Base-by-base conservation (phyloP, 2,797 vertebrate species). In the Pangasius macronema region DNA sequence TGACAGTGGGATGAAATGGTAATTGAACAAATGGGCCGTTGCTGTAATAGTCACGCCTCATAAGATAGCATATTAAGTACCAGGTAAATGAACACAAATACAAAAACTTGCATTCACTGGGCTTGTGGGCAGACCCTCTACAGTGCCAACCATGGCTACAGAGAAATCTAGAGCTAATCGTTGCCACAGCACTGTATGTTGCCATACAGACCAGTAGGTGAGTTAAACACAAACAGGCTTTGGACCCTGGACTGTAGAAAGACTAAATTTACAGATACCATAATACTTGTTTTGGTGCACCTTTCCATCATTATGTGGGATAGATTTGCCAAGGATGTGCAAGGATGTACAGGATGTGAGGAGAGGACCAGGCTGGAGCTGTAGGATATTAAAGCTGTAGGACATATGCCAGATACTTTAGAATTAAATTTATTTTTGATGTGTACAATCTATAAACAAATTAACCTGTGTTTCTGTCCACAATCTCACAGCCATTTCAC, bases 1-100 rank as follows among this genome's bases (percentile, higher is more conserved):
- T 59, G 70, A 73, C 83, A 76, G 6, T 30, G 27, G 83, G 53
- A 61, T 42, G 55, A 85, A 75, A 85, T 49, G 53, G 70, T 73
- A 75, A 75, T 76, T 75, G 53, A 36, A 46, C 72, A 75, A 61
- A 84, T 84, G 53, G 83, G 68, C 46, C 11, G 13, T 53, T n/a
- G 53, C 7, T 59, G 22, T 73, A 84, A 84, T 59, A 84, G 83
- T 73, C 36, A 42, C 57, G 68, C 53, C 67, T 75, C 70, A 59
- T 24, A 36, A 27, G 49, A 83, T 42, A 18, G 67, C 22, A 84
- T 51, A 73, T 46, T n/a, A 72, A 70, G 51, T 22, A 53, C n/a
- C 82, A 36, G 82, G 82, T 83, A 83, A 68, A 68, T 83, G 18
- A 67, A 33, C 63, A 68, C 9, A 33, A 68, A 51, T 53, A 36